A percentile compares a stretch with the other conserved stretches of the same genome.
phyloP scores from a whole-genome alignment of 1,140 invertebrate species.

The Leptinotarsa undecemlineata region DNA sequence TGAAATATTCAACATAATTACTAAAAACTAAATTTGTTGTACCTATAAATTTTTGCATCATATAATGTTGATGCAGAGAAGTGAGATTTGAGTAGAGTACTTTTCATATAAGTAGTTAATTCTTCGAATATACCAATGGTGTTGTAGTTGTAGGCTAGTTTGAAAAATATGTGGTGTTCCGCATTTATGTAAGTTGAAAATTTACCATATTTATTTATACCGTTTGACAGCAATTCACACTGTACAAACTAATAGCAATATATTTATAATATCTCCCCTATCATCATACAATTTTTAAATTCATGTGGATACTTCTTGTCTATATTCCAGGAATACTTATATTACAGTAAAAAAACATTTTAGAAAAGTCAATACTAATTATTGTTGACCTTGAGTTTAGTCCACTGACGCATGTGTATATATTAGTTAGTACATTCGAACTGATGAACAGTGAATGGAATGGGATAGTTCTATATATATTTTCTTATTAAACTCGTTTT shows the following conservation, averaged over 20 bases:
- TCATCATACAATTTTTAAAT: neutral
- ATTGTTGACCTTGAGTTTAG: no score
- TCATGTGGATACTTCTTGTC: no score
- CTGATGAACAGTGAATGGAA: neutral
- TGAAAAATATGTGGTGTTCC: conserved; percentile 40
- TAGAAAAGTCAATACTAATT: no score
- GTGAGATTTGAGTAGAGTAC: conserved; percentile 31
- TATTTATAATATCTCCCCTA: conserved; percentile 26
- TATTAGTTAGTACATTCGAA: neutral
- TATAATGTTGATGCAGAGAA: conserved; percentile 29
- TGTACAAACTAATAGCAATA: conserved; percentile 42
- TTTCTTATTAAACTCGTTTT: neutral
- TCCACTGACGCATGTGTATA: neutral
- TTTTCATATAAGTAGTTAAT: conserved; percentile 29
- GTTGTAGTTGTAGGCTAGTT: conserved; percentile 46
- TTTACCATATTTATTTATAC: neutral
- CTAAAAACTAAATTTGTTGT: conserved; percentile 29
- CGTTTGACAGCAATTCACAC: conserved; percentile 28
- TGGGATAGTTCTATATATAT: neutral
- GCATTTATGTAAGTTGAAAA: conserved; percentile 23
- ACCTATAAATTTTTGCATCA: conserved; percentile 30
- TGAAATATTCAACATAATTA: conserved; percentile 38
- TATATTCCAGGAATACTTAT: no score
- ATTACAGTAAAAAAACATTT: no score
- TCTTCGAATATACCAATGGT: conserved; percentile 34